Percentiles rank a stretch among this genome's conserved stretches.
Conservation (phyloP, 2,888 invertebrate genomes). For the Campoplex nolae region DNA sequence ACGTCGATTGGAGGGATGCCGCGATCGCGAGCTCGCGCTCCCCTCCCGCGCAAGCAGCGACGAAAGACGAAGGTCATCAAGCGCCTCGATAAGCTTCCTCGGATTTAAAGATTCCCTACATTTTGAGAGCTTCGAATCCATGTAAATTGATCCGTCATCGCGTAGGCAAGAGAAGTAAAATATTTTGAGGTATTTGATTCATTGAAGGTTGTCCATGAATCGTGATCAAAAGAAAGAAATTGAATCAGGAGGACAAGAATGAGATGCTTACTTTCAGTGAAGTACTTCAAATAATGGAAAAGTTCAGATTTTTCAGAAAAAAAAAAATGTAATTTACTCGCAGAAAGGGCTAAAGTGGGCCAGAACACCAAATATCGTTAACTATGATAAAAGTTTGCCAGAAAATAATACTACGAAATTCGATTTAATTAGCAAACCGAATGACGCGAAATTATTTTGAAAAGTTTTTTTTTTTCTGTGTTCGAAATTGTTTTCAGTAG, state of each 20-base stretch:
- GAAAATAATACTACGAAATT: too few species aligned
- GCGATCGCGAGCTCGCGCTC: constrained; percentile 66
- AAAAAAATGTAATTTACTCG: too few species aligned
- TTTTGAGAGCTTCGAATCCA: background rate
- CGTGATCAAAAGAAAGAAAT: background rate
- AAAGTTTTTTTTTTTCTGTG: too few species aligned
- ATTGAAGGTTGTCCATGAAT: background rate
- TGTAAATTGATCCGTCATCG: background rate
- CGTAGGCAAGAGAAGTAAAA: background rate
- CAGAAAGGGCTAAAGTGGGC: background rate
- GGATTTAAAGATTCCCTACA: constrained; percentile 5
- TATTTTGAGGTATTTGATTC: background rate
- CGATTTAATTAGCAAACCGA: too few species aligned
- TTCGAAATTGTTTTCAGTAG: too few species aligned
- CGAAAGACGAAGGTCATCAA: constrained; percentile 73
- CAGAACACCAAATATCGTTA: too few species aligned
- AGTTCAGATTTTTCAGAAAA: too few species aligned
- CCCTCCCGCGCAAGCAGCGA: constrained; percentile 62
- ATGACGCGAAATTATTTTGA: background rate
- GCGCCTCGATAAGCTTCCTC: constrained; percentile 43
- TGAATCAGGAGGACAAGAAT: background rate
- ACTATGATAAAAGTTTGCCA: too few species aligned
- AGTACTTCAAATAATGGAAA: too few species aligned
- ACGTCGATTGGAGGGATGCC: constrained; percentile 80
- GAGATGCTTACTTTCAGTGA: background rate